Conservation (phyloP, 1,140 invertebrate genomes). For the Cyclina sinensis region DNA sequence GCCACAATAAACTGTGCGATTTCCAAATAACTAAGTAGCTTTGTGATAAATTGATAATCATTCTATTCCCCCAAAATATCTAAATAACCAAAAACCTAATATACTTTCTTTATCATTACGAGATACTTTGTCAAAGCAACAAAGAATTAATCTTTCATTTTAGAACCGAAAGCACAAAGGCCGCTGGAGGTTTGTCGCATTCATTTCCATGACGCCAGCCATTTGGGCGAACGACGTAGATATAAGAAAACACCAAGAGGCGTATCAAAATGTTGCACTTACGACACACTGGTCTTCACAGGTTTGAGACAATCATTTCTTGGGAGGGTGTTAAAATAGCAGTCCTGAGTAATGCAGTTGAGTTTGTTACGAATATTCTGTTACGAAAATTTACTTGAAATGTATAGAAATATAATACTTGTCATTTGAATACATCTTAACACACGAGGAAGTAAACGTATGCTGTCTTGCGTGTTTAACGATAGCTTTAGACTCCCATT, state of each 20-base stretch:
- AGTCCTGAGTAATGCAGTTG: too few relatives aligned
- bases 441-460: too few relatives aligned
- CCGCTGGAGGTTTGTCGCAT: conserved; percentile 65
- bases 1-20: too few relatives aligned
- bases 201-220: conserved; percentile 67
- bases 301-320: conserved; percentile 4
- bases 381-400: too few relatives aligned
- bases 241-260: conserved; percentile 15
- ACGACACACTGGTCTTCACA: conserved; percentile 68
- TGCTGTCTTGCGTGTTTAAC: too few relatives aligned
- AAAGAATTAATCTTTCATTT: background rate
- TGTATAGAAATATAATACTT: too few relatives aligned
- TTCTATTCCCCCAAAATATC: background rate
- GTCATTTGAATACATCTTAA: too few relatives aligned
- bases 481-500: too few relatives aligned
- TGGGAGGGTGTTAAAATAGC: too few relatives aligned
- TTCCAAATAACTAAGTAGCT: too few relatives aligned
- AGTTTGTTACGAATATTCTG: too few relatives aligned
- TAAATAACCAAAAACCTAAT: background rate
- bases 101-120: background rate
- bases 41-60: background rate
- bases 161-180: conserved; percentile 41
- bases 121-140: background rate
- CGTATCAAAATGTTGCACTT: conserved; percentile 41
- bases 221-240: conserved; percentile 63